Evolutionary conservation across 2,888 invertebrate genomes (phyloP).

Genomic region (Drosophila mercatorum): DNA sequence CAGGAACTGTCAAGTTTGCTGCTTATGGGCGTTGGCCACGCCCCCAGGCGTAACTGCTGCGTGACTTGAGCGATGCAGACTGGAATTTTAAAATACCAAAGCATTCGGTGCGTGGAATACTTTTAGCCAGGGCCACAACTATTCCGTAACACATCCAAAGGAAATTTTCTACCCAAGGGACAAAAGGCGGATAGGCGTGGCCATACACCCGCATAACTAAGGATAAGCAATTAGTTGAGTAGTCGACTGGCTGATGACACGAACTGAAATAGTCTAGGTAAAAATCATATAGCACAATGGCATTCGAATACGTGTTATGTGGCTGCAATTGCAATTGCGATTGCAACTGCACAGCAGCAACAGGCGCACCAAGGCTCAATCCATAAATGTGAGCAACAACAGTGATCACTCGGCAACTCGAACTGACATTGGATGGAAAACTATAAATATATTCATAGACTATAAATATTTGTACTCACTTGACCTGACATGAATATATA

Average conservation of each 20-base stretch:
- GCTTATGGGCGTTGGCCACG: slow-evolving; percentile 17
- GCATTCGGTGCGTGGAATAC: slow-evolving; percentile 56
- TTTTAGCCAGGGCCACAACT: slow-evolving; percentile 22
- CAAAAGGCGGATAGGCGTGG: slow-evolving; percentile 11
- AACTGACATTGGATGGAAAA: too few relatives aligned
- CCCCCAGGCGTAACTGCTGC: slow-evolving; percentile 33
- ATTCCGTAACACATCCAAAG: slow-evolving; percentile 35
- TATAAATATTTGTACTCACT: too few relatives aligned
- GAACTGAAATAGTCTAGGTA: slow-evolving; percentile 9
- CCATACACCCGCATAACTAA: slow-evolving; percentile 16
- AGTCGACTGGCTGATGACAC: slow-evolving; percentile 23
- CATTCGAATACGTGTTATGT: slow-evolving; percentile 9
- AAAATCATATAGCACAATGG: slow-evolving; percentile 10
- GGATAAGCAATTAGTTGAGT: slow-evolving; percentile 47
- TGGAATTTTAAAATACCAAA: slow-evolving; percentile 52
- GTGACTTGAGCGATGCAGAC: slow-evolving; percentile 14
- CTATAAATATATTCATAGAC: too few relatives aligned
- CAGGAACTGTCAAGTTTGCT: slow-evolving; percentile 26
- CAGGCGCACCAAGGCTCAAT: neutral
- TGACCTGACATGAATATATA: too few relatives aligned
- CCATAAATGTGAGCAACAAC: neutral
- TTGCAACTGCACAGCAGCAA: neutral
- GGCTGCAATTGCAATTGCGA: slow-evolving; percentile 7
- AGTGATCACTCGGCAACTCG: neutral
- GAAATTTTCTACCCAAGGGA: slow-evolving; percentile 1